Percentiles rank a stretch among this genome's conserved stretches.
These are phyloP conservation scores for Lapara coniferarum DNA, from an alignment of 2,888 invertebrate species.

Conservation along the genomic window DNA sequence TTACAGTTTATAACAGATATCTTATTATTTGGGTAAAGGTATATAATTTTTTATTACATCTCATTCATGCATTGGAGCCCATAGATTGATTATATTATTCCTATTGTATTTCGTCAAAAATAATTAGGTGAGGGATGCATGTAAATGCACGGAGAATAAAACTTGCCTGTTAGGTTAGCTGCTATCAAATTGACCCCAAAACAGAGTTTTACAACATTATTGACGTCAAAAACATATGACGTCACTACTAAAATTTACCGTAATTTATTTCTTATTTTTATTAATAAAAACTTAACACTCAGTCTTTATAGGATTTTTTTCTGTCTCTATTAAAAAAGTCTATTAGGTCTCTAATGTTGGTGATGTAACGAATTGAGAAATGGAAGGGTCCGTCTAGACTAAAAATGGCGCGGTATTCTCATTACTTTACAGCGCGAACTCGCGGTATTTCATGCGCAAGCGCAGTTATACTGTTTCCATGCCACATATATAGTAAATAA, in stretches of 20 bases:
- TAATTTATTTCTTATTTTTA: too few species aligned
- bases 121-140: slow-evolving; percentile 34
- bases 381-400: too few species aligned
- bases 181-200: neutral
- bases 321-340: slow-evolving; percentile 7
- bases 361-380: slow-evolving; percentile 16
- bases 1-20: neutral
- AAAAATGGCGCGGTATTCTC: too few species aligned
- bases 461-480: too few species aligned
- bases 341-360: neutral
- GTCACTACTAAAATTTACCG: too few species aligned
- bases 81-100: neutral
- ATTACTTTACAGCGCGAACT: too few species aligned
- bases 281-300: neutral
- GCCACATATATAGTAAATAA: too few species aligned
- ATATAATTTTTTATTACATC: slow-evolving; percentile 54
- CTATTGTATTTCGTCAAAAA: neutral
- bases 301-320: neutral
- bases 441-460: too few species aligned
- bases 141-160: slow-evolving; percentile 34
- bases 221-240: too few species aligned
- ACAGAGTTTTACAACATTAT: neutral
- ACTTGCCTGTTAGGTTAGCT: neutral
- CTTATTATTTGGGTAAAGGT: slow-evolving; percentile 65
- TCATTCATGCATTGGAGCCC: slow-evolving; percentile 46